A percentile compares a stretch with the other conserved stretches of the same genome.
Conservation (phyloP, 2,797 vertebrate species). For the Spatula clypeata region DNA sequence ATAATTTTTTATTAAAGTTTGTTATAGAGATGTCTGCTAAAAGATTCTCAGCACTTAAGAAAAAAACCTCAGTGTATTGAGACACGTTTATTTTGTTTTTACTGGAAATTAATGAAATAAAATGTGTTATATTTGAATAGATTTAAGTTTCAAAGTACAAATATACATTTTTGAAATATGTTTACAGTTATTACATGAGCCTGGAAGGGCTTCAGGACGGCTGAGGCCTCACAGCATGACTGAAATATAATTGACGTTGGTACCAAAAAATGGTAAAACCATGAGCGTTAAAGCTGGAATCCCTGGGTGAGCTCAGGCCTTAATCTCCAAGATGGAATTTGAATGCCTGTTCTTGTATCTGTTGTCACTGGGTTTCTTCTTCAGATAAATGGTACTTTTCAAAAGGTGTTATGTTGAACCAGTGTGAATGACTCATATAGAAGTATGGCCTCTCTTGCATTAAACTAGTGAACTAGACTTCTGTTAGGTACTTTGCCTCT, state of each 20-base stretch:
- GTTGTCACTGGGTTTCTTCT: not conserved
- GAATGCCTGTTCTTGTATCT: not conserved
- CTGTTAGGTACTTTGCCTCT: not conserved
- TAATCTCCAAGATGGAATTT: not conserved
- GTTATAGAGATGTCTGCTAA: slow-evolving; percentile 39
- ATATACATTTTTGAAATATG: not conserved
- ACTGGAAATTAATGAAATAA: slow-evolving; percentile 68
- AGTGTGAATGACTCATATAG: not conserved
- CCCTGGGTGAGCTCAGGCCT: not conserved
- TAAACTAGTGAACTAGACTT: not conserved
- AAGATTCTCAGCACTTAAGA: slow-evolving; percentile 38
- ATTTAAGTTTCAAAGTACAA: slow-evolving; percentile 17
- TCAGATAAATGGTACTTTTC: not conserved
- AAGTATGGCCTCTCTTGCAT: not conserved
- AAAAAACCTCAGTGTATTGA: slow-evolving; percentile 28
- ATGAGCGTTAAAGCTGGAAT: slow-evolving; percentile 16
- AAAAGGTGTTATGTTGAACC: not conserved
- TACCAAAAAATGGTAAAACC: slow-evolving; percentile 29
- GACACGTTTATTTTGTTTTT: slow-evolving; percentile 51
- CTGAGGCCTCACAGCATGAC: not conserved
- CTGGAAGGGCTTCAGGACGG: not conserved
- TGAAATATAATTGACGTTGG: not conserved
- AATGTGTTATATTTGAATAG: slow-evolving; percentile 32
- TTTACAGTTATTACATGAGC: not conserved
- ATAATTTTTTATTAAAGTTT: slow-evolving; percentile 73